Base-by-base conservation (phyloP, 1,140 invertebrate genomes). In the Bombus waltoni region DNA sequence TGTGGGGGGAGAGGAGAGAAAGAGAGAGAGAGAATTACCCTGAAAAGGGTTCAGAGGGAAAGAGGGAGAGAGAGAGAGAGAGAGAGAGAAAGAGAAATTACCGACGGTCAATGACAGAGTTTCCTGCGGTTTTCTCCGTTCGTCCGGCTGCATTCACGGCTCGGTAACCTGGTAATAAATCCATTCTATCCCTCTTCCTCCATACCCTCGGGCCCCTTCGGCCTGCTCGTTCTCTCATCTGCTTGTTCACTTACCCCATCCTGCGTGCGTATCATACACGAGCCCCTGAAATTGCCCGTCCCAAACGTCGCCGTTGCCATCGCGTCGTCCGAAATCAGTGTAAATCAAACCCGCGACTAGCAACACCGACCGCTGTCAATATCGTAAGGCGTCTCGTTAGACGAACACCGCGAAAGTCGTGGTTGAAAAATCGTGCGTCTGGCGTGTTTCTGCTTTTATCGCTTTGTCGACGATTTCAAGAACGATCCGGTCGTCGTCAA, bases 331-430 rank as follows among this genome's bases (percentile, higher is more conserved):
- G 88, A 89, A 90, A 92, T 94, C 92, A 87, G 82, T 88, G 92
- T 88, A 92, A 94, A 93, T 93, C 92, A 91, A 91, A 90, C 84
- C 81, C 88, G 82, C 85, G 91, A 91, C 91, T 92, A 91, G 90
- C 83, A 81, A 10, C 66, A 66, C 77, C 57, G 42, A 66, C 38
- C 65, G 42, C 18, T 40, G 47, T 25, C 57, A 44, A 38, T 62
- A 73, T 42, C 28, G 28, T 62, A 59, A 81, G 80, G 28, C 47
- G 11, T 25, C 32, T 35, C 28, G 10, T 18, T 32, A 15, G n/a
- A 8, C n/a, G n/a, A 53, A 53, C 2, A 22, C 5, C 47, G 65
- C 6, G 6, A 66, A 32, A 6, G 2, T 32, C 62, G n/a, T 68
- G 44, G 79, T 32, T 32, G 65, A 18, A 66, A 42, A 62, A 74